Base-by-base conservation (phyloP, 2,797 vertebrate species). In the Rhabdomys pumilio region DNA sequence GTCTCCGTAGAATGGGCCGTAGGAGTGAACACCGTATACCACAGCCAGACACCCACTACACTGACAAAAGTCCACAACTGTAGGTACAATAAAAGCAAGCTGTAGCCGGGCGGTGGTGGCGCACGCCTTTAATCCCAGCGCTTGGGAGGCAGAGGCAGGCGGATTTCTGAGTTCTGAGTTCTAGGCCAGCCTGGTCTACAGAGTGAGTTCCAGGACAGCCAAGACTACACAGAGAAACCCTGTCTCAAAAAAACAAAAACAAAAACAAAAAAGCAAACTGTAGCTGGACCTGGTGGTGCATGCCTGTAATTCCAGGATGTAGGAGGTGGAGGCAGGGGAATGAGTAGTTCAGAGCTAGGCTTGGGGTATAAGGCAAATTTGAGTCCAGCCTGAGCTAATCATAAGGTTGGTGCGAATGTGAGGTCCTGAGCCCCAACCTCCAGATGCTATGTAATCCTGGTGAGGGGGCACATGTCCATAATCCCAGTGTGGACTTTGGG, bases 401-500 rank as follows among this genome's bases (percentile, higher is more conserved):
- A n/a, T 9, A 2, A 3, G 1, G 15, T 38, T 69, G 1, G 15
- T 47, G 12, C 63, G 2, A 19, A 20, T 9, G 29, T 34, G 17
- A 61, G 47, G 47, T 29, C 8, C 13, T 1, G 13, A 72, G 67
- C n/a, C 26, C 14, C 20, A 38, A 55, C 29, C 65, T 53, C 65
- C 47, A 53, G 65, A 72, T 11, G 19, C 84, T 26, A 34, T 5
- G 19, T 29, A 89, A n/a, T 26, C 67, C 63, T 17, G n/a, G 15
- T 44, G 69, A 53, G 17, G 53, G 2, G n/a, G 2, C n/a, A 7
- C 5, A 9, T 24, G 17, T 17, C 86, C 19, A 26, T 41, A 44
- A 44, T 88, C 11, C 86, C 24, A 17, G 38, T 5, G 47, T 65
- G 41, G 41, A 65, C 59, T 57, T 89, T n/a, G 38, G 65, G 87